Evolutionary conservation across 2,888 invertebrate species (phyloP).

Genomic region (Lycia hirtaria): DNA sequence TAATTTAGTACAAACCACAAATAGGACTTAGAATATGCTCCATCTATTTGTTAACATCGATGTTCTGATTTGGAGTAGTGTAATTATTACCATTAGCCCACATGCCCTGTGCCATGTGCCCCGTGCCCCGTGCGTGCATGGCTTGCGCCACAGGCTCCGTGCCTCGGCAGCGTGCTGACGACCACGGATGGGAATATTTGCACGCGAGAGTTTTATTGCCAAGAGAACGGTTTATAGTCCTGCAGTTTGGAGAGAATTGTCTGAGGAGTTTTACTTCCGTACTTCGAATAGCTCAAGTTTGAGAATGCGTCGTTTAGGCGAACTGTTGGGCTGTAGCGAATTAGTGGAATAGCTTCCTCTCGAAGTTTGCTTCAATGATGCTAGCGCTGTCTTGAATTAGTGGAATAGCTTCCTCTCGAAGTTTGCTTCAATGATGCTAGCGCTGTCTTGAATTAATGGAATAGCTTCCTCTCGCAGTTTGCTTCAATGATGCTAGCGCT

Average conservation of each 20-base stretch:
- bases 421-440: too few species aligned
- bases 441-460: too few species aligned
- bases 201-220: slow-evolving; percentile 34
- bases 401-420: too few species aligned
- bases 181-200: slow-evolving; percentile 31
- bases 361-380: too few species aligned
- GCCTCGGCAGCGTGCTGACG: slow-evolving; percentile 30
- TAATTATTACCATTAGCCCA: too few species aligned
- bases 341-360: background rate
- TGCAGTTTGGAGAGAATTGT: slow-evolving; percentile 13
- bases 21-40: background rate
- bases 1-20: too few species aligned
- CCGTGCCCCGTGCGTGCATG: background rate
- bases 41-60: too few species aligned
- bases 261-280: slow-evolving; percentile 1
- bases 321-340: background rate
- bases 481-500: too few species aligned
- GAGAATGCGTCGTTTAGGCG: background rate
- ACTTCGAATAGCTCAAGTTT: slow-evolving; percentile 1
- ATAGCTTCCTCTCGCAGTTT: too few species aligned
- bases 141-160: background rate
- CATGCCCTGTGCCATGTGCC: background rate
- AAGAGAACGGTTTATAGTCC: slow-evolving; percentile 17
- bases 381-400: too few species aligned
- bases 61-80: too few species aligned